Base-by-base conservation (phyloP, 2,113 vertebrate species). In the Prietella phreatophila region DNA sequence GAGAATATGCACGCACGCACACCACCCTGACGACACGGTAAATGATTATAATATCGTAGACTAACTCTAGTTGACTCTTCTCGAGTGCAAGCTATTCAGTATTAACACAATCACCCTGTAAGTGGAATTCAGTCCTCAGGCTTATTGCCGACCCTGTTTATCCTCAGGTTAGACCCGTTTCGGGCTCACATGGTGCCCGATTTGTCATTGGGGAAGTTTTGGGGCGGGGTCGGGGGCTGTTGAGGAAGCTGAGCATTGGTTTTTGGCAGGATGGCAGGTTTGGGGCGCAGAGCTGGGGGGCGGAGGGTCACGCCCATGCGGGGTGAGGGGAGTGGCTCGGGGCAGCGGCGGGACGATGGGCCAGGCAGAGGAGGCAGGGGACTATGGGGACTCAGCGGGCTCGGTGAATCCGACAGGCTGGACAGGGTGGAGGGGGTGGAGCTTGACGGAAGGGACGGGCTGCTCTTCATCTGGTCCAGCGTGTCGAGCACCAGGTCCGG, bases 401-500 rank as follows among this genome's bases (percentile, higher is more conserved):
- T 98, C 80, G 96, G 97, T 3, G 98, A 97, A 94, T 99, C 98
- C 0, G 96, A 96, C 91, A 96, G 98, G 93, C 97, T 98, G 92
- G 97, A 91, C 15, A 91, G 92, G 0, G 96, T 95, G 85, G 96
- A 93, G 0, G 97, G 95, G 27, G 96, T 95, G 10, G 92, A 89
- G 85, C 88, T 94, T 0, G 95, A 93, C 2, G 94, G 93, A 69
- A 84, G 76, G 4, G 89, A 85, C 3, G 96, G 95, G 6, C 94
- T 93, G 90, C 97, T 98, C 81, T 99, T 99, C 93, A 98, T 93
- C 92, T 99, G 97, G 80, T 99, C 98, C 94, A 99, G 92, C 22
- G 98, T 99, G 93, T 99, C 98, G 93, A 99, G 93, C n/a, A 99
- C 98, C 7, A 99, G 97, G 0, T 99, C 98, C 0, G 97, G 97